phyloP scores from a whole-genome alignment of 37 sponge, comb jelly and placozoan species.

The Aplysina aerophoba region DNA sequence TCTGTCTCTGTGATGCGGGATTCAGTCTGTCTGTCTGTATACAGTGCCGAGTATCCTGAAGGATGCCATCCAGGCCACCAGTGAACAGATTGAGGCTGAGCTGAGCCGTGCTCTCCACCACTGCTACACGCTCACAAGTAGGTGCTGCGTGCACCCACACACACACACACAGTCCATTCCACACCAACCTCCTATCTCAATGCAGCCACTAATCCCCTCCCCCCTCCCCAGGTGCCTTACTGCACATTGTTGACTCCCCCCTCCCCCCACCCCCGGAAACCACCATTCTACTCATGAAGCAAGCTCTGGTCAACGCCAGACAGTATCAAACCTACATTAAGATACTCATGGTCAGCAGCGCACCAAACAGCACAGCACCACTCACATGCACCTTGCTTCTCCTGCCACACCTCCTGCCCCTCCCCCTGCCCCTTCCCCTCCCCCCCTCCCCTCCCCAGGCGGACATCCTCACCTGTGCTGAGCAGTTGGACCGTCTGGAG shows the following conservation, averaged over 20 bases:
- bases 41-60: slow-evolving; percentile 79
- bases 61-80: slow-evolving; percentile 88
- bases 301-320: slow-evolving; percentile 84
- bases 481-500: slow-evolving; percentile 75
- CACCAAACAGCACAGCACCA: slow-evolving; percentile 10
- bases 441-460: slow-evolving; percentile 44
- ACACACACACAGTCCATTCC: background rate
- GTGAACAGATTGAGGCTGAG: slow-evolving; percentile 70
- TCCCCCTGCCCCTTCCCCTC: background rate
- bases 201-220: background rate
- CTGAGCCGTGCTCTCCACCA: slow-evolving; percentile 56
- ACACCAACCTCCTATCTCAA: background rate
- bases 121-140: slow-evolving; percentile 73
- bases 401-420: too few relatives aligned
- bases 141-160: background rate
- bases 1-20: slow-evolving; percentile 1
- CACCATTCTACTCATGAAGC: slow-evolving; percentile 57
- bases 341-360: slow-evolving; percentile 74
- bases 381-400: slow-evolving; percentile 4
- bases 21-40: background rate
- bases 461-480: slow-evolving; percentile 73
- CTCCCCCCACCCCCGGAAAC: slow-evolving; percentile 40
- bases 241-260: slow-evolving; percentile 60
- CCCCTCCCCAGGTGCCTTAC: slow-evolving; percentile 53
- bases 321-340: slow-evolving; percentile 90